These are phyloP conservation scores for Phortica magna DNA, from an alignment of 2,888 invertebrate genomes.

Conservation along the genomic window DNA sequence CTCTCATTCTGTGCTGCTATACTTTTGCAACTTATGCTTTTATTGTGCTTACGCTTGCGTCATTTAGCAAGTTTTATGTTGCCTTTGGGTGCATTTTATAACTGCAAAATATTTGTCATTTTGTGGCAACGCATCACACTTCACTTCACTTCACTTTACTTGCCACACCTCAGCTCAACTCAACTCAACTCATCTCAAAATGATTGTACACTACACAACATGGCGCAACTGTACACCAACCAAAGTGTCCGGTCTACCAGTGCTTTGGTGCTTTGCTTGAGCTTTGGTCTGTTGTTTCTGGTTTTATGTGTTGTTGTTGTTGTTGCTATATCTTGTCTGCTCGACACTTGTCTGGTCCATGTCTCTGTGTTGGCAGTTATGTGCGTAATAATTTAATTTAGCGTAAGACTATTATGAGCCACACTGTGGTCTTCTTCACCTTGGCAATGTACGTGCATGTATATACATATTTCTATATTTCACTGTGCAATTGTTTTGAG, in stretches of 20 bases:
- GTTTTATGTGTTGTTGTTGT: not conserved
- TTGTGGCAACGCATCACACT: not conserved
- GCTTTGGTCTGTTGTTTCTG: not conserved
- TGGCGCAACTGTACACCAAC: too few species aligned
- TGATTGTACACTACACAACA: too few species aligned
- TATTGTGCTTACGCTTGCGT: slow-evolving; percentile 60
- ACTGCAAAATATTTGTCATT: slow-evolving; percentile 67
- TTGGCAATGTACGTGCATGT: not conserved
- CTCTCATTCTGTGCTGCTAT: not conserved
- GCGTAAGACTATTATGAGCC: slow-evolving; percentile 66
- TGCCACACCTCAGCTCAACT: not conserved
- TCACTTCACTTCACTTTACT: not conserved
- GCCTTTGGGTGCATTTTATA: slow-evolving; percentile 69
- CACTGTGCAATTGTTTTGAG: not conserved
- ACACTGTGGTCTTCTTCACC: slow-evolving; percentile 1
- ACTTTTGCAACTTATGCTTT: slow-evolving; percentile 16
- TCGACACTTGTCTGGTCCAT: not conserved
- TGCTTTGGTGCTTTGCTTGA: too few species aligned
- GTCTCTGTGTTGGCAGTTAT: not conserved
- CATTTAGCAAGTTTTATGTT: slow-evolving; percentile 65
- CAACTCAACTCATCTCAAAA: not conserved
- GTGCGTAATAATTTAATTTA: slow-evolving; percentile 58
- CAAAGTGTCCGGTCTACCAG: too few species aligned
- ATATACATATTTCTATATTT: not conserved
- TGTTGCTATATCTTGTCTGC: not conserved